Percentiles rank a stretch among this genome's conserved stretches.
phyloP scores from a whole-genome alignment of 2,888 invertebrate genomes.

The Nebria brevicollis region DNA sequence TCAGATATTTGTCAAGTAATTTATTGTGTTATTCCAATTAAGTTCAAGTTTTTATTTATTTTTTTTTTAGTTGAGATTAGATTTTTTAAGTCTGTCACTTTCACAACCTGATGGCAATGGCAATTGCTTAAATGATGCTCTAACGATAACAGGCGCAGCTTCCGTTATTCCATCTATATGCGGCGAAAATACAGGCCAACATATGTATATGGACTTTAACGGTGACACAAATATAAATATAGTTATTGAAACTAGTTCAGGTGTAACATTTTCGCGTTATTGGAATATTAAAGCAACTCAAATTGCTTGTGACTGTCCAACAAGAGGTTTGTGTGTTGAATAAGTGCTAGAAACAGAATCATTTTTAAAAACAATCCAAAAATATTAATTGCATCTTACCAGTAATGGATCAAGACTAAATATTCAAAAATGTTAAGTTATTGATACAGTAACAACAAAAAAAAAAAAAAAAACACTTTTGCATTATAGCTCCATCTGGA shows the following conservation, averaged over 20 bases:
- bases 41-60: slow-evolving; percentile 46
- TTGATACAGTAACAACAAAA: too few species aligned
- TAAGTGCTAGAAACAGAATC: background rate
- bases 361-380: too few species aligned
- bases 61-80: slow-evolving; percentile 74
- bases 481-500: slow-evolving; percentile 75
- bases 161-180: slow-evolving; percentile 80
- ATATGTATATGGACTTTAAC: slow-evolving; percentile 80
- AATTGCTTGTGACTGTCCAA: slow-evolving; percentile 76
- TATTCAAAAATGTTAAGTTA: too few species aligned
- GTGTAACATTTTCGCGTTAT: slow-evolving; percentile 70
- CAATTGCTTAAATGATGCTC: slow-evolving; percentile 74
- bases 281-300: slow-evolving; percentile 83
- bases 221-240: slow-evolving; percentile 75
- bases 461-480: background rate
- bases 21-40: background rate
- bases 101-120: slow-evolving; percentile 81
- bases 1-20: slow-evolving; percentile 75
- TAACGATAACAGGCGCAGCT: slow-evolving; percentile 76
- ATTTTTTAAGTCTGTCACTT: slow-evolving; percentile 77
- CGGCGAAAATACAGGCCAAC: slow-evolving; percentile 84
- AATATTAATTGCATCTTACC: too few species aligned
- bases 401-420: too few species aligned
- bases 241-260: slow-evolving; percentile 71
- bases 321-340: slow-evolving; percentile 64